Evolutionary conservation across 2,113 vertebrate species (phyloP).

Genomic region (Casuarius casuarius): DNA sequence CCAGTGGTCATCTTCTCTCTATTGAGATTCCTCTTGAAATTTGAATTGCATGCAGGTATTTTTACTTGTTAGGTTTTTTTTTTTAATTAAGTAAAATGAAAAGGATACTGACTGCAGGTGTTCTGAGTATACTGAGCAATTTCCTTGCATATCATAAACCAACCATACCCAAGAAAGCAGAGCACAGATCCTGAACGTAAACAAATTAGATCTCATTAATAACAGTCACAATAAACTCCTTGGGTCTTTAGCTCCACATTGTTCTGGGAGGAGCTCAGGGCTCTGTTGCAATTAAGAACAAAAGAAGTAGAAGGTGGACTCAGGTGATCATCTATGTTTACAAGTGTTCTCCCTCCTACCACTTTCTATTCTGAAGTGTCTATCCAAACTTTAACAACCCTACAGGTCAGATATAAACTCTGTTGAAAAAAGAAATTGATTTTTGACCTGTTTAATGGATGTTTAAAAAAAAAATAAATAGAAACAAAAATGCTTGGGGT

Average conservation of each 20-base stretch:
- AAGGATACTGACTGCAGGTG: not conserved
- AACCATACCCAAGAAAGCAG: not conserved
- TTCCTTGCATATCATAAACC: not conserved
- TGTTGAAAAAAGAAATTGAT: not conserved
- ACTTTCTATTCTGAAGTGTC: not conserved
- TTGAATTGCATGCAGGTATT: not conserved
- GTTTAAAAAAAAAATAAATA: not conserved
- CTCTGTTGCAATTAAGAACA: not conserved
- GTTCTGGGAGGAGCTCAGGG: not conserved
- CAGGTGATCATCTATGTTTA: not conserved
- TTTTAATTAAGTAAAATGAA: not conserved
- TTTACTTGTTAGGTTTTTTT: not conserved
- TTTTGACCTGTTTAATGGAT: not conserved
- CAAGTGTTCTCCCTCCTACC: not conserved
- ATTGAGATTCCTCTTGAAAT: not conserved
- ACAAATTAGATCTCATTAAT: not conserved
- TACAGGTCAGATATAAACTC: not conserved
- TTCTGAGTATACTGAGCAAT: not conserved
- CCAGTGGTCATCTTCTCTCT: not conserved
- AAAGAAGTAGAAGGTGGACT: not conserved
- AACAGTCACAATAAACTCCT: not conserved
- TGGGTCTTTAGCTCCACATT: not conserved
- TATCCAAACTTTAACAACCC: not conserved
- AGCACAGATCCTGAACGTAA: not conserved
- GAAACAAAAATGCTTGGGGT: fast-evolving